Evolutionary conservation across 2,888 invertebrate genomes (phyloP), one percentile per base, ranked within the genome.

Genomic region (Blera fallax): DNA sequence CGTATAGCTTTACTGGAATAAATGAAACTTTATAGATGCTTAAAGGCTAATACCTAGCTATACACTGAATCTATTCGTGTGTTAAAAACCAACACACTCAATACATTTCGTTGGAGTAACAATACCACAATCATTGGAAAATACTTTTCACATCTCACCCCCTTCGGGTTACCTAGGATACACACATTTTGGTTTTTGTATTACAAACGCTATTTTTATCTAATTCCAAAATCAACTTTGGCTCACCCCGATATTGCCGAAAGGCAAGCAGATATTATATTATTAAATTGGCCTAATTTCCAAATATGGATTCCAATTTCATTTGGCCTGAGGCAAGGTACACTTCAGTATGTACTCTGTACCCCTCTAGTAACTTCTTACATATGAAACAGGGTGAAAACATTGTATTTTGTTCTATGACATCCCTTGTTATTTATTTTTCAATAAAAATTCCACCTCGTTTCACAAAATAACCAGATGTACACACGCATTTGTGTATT

Each of bases 261-360:
- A 45, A 16, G 29, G 27, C 43, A 27, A 24, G 11, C 6, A 24
- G 21, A 21, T 34, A 11, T 24, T 24, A 24, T 27, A 64, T 64
- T 32, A 67, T 67, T 67, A 52, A 67, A 67, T 67, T 67, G 50
- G 37, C 67, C 67, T 69, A 56, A 70, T 70, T 70, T 70, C 32
- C 32, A 58, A 70, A 56, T 24, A 70, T 48, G 40, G 43, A 54
- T 34, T 64, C 64, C 43, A 74, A 64, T 74, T 64, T 32, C 43
- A 34, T 10, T 32, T 32, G n/a, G 74, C 64, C 43, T 18, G 4
- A 18, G n/a, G 48, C 48, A n/a, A 72, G 32, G 27, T 16, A 45
- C 11, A 48, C 24, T 48, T 1, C 69, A 18, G 43, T 48, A 6
- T 14, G 14, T 21, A 58, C n/a, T 40, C 34, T 2, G 45, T 32